A percentile compares a stretch with the other conserved stretches of the same genome.
Conservation (phyloP, 2,888 invertebrate species). For the Unio pictorum region DNA sequence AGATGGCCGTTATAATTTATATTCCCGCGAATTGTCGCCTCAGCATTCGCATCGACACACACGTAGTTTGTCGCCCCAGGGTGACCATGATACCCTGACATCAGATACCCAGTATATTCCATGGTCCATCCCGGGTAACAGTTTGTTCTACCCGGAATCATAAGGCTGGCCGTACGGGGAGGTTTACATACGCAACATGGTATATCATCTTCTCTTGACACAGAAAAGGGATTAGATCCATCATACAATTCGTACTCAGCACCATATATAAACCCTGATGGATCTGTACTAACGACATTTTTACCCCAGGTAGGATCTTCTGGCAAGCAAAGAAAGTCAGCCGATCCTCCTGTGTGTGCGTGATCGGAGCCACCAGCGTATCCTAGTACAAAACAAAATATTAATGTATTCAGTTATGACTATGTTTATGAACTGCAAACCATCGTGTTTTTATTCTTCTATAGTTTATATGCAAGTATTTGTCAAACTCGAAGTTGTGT, state of each 20-base stretch:
- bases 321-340: slow-evolving; percentile 18
- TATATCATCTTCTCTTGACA: slow-evolving; percentile 8
- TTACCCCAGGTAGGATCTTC: slow-evolving; percentile 17
- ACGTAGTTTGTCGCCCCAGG: slow-evolving; percentile 12
- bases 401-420: no score
- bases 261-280: slow-evolving; percentile 12
- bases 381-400: slow-evolving; percentile 4
- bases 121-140: slow-evolving; percentile 36
- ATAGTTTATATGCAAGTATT: no score
- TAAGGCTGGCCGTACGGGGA: not conserved
- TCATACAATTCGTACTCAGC: slow-evolving; percentile 10
- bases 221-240: not conserved
- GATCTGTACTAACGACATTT: slow-evolving; percentile 1
- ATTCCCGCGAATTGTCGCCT: slow-evolving; percentile 13
- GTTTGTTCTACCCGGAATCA: slow-evolving; percentile 15
- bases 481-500: no score
- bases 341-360: slow-evolving; percentile 10
- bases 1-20: slow-evolving; percentile 23
- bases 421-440: no score
- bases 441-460: no score
- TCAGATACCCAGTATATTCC: slow-evolving; percentile 38
- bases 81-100: slow-evolving; percentile 19
- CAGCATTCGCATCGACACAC: slow-evolving; percentile 36
- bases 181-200: slow-evolving; percentile 20
- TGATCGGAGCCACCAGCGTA: slow-evolving; percentile 14